A percentile compares a stretch with the other conserved stretches of the same genome.
phyloP scores from a whole-genome alignment of 2,888 invertebrate genomes.

The Trichopria drosophilae region DNA sequence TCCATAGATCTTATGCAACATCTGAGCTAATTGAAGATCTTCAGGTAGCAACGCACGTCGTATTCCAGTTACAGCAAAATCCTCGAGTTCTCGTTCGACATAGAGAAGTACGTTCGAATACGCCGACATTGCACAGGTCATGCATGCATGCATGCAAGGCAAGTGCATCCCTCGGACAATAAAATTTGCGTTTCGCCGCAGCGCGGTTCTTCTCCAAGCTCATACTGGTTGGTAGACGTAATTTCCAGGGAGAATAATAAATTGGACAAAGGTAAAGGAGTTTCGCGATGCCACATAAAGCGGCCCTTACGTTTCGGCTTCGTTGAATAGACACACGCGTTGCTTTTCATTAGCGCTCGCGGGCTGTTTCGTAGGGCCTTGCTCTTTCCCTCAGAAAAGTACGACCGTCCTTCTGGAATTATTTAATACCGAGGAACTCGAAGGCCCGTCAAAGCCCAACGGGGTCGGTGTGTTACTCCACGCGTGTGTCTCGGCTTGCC shows the following conservation, averaged over 20 bases:
- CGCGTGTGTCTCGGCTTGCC: no score
- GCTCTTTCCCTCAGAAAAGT: constrained; percentile 4
- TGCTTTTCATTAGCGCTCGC: constrained; percentile 21
- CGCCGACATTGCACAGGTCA: no score
- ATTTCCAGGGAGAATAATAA: constrained; percentile 45
- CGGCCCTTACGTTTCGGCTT: no score
- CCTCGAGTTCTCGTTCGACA: no score
- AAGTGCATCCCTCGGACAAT: constrained; percentile 30
- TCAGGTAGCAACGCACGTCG: no score
- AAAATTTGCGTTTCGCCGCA: constrained; percentile 33
- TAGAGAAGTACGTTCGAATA: no score
- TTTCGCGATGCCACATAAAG: no score
- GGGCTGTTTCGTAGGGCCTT: neutral
- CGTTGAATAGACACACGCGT: constrained; percentile 1
- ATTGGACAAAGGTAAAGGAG: constrained; percentile 48
- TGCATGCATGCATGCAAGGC: constrained; percentile 4
- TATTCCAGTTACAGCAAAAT: no score
- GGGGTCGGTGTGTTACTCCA: neutral
- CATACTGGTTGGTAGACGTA: constrained; percentile 34
- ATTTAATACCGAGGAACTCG: constrained; percentile 18
- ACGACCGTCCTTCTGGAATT: constrained; percentile 22
- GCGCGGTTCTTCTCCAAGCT: constrained; percentile 21
- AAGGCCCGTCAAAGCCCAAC: constrained; percentile 13
- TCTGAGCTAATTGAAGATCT: no score
- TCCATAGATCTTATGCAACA: no score